Base-by-base conservation (phyloP, 2,113 vertebrate genomes). In the Zosterops japonicus region DNA sequence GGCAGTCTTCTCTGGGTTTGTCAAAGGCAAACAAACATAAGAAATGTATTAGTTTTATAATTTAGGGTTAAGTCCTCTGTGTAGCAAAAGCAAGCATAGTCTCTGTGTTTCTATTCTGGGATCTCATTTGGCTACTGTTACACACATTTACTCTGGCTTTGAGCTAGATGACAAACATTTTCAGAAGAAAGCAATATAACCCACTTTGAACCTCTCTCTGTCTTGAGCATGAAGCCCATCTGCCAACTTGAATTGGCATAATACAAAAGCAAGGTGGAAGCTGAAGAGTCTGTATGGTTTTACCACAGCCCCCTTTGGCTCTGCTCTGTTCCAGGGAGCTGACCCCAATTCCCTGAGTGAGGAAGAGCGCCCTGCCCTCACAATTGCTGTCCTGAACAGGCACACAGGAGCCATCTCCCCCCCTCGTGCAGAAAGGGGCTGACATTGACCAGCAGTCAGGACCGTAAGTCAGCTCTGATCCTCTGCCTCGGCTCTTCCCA, bases 361-460 rank as follows among this genome's bases (percentile, higher is more conserved):
- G 0, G 93, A 98, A 6, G 95, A 97, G 4, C 94, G 36, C 5
- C 98, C 98, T 1, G 97, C 94, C 57, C 69, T 99, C 79, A 96
- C 95, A 0, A 76, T 97, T 25, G 98, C 98, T 5, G 98, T 98
- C 65, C 39, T 97, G 69, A 98, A 98, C 23, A 96, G 96, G 41
- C 98, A 98, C 41, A 77, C 60, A 1, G 97, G 98, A 29, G 97
- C 89, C 8, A 96, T 99, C 85, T 98, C 98, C 23, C 93, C 93
- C 98, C 42, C 97, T 99, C 0, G 93, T 98, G 74, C 98, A 98
- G 94, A 98, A 97, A 96, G 99, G 98, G 12, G 98, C 98, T 0
- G 91, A 98, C 22, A 44, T 97, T 1, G 96, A 99, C 93, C 98
- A 98, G 77, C 98, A 96, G 83, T 98, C 98, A 25, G 98, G 98